phyloP scores from a whole-genome alignment of 2,888 invertebrate species.

The Baccha elongata region DNA sequence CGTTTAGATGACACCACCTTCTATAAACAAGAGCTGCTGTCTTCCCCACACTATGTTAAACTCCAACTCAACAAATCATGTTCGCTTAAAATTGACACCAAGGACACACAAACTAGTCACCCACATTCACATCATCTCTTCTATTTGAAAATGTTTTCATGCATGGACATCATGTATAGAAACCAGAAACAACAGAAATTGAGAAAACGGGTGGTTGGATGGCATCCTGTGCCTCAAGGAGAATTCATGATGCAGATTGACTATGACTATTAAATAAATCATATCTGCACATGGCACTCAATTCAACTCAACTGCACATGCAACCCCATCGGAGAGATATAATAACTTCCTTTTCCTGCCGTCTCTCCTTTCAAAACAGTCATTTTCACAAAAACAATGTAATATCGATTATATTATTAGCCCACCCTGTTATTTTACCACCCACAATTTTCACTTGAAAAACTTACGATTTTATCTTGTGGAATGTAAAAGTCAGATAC shows the following conservation, averaged over 20 bases:
- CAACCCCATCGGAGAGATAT: background rate
- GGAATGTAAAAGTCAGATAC: conserved; percentile 99
- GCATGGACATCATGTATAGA: background rate
- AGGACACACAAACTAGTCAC: conserved; percentile 27
- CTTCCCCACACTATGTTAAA: background rate
- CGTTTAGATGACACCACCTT: conserved; percentile 20
- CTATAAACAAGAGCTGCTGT: conserved; percentile 12
- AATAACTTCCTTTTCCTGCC: background rate
- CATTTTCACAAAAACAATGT: conserved; percentile 10
- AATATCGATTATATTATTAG: conserved; percentile 27
- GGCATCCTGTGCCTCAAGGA: conserved; percentile 20
- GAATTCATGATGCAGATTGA: conserved; percentile 32
- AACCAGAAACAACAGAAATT: background rate
- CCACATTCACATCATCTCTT: conserved; percentile 13
- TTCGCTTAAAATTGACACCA: conserved; percentile 49
- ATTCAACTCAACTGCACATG: conserved; percentile 15
- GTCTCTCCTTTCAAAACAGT: background rate
- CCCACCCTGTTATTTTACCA: background rate
- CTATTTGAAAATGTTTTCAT: conserved; percentile 1
- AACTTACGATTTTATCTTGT: conserved; percentile 91
- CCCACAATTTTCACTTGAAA: conserved; percentile 4
- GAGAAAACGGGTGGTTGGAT: conserved; percentile 12
- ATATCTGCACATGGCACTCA: conserved; percentile 35
- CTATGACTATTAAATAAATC: conserved; percentile 51
- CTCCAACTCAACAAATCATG: conserved; percentile 30